Base-by-base conservation (phyloP, 2,888 invertebrate genomes). In the Hofmannophila pseudospretella region DNA sequence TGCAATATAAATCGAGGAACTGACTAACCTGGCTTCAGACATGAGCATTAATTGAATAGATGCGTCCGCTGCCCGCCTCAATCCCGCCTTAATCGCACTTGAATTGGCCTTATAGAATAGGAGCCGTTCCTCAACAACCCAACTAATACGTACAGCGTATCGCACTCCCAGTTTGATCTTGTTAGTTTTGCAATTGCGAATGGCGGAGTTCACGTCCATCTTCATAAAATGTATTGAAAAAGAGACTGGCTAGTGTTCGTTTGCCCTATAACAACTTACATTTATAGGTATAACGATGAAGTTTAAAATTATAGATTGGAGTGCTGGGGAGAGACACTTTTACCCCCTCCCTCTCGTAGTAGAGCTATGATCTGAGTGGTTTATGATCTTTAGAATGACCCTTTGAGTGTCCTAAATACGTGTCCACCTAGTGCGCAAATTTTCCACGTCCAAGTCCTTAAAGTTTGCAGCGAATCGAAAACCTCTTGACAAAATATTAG, bases 21-120 rank as follows among this genome's bases (percentile, higher is more conserved):
- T 61, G 58, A 58, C 64, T 56, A 66, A 70, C 67, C 71, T 72
- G 66, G 57, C 55, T 67, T 54, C 65, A 63, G 72, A 65, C 67
- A 70, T 60, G 60, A 58, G 65, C 55, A 74, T 80, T 86, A 85
- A 86, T 86, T 86, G 80, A 81, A 85, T 85, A 77, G 81, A 81
- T 82, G 81, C 79, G 77, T 76, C 69, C 67, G 73, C 65, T 72
- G 64, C 67, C 69, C 67, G 73, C 71, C 72, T 82, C 84, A 80
- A 78, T 79, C 69, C 63, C 51, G 67, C 71, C 81, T 74, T 84
- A 82, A 84, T 82, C 76, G 76, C 70, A 71, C 72, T 76, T 81
- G 78, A 81, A 81, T 81, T 80, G 81, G 70, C 72, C 67, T 59
- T 60, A 67, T 67, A 64, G 70, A 62, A 67, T 60, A 33, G 33